Conservation (phyloP, 2,888 invertebrate species). For the Dione vanillae region DNA sequence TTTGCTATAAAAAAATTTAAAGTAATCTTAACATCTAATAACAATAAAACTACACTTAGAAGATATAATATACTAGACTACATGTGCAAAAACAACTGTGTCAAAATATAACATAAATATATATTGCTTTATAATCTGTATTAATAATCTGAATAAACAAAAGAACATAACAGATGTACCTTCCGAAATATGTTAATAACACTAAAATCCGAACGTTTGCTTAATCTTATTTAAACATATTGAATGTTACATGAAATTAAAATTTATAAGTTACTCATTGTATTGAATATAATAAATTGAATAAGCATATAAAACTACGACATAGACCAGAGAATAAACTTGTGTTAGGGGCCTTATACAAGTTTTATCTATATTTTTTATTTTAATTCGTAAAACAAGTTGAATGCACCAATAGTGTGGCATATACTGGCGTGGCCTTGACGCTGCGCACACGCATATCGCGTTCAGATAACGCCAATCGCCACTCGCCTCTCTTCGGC, state of each 20-base stretch:
- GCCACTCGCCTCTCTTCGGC: conserved; percentile 57
- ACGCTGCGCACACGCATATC: conserved; percentile 62
- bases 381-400: conserved; percentile 54
- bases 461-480: conserved; percentile 58
- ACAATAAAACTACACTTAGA: background rate
- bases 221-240: background rate
- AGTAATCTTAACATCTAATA: background rate
- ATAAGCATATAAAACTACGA: background rate
- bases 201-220: background rate
- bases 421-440: conserved; percentile 65
- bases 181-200: conserved; percentile 42
- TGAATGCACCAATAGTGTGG: conserved; percentile 69
- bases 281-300: background rate
- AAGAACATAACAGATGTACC: conserved; percentile 64
- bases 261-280: background rate
- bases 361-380: conserved; percentile 12
- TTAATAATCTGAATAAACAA: conserved; percentile 61
- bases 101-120: conserved; percentile 39
- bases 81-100: background rate
- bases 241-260: background rate
- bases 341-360: background rate
- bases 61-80: background rate
- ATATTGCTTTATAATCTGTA: conserved; percentile 37
- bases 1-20: no score
- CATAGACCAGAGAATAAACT: background rate